Base-by-base conservation (phyloP, 2,797 vertebrate species). In the Benthosema pterotum region DNA sequence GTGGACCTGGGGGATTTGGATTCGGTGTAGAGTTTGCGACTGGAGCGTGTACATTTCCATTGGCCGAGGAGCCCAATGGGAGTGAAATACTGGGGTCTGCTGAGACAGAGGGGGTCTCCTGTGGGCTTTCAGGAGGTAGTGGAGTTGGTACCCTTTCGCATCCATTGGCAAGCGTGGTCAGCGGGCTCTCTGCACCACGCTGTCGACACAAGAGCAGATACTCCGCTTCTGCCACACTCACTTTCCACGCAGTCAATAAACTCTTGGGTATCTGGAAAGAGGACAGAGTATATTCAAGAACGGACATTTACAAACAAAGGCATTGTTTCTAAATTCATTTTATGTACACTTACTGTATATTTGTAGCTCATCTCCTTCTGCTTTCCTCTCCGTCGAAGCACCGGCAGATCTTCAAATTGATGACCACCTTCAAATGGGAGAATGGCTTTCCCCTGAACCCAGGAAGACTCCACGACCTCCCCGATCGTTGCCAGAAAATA, bases 341-440 rank as follows among this genome's bases (percentile, higher is more conserved):
- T 0, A 6, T 38, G 32, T 11, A 11, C 6, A 56, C 61, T 80
- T 85, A 97, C 97, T 92, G 95, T 96, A 77, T 96, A 94, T 71
- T 94, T 97, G 83, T 96, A 96, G 86, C 93, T 91, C 87, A 96
- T 97, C 67, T 98, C 96, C 85, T 94, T 96, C 74, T 97, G 95
- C 75, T 95, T 96, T 69, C 96, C 96, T 90, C 94, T 94, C 74
- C 92, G 91, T 71, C 94, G 90, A 28, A 98, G 90, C 71, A 98
- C 89, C 50, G 97, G 96, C n/a, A 97, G 91, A 57, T 95, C 93
- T 71, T 95, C 91, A 88, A 98, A 99, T 82, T 99, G 94, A 86
- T 98, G 93, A 47, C 94, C 94, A 80, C 96, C 96, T 90, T 94
- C 93, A 85, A 99, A 99, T 56, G 94, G 91, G 65, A 94, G 91